These are phyloP conservation scores for Onychorhynchus coronatus DNA, from an alignment of 2,113 vertebrate species.

Conservation along the genomic window DNA sequence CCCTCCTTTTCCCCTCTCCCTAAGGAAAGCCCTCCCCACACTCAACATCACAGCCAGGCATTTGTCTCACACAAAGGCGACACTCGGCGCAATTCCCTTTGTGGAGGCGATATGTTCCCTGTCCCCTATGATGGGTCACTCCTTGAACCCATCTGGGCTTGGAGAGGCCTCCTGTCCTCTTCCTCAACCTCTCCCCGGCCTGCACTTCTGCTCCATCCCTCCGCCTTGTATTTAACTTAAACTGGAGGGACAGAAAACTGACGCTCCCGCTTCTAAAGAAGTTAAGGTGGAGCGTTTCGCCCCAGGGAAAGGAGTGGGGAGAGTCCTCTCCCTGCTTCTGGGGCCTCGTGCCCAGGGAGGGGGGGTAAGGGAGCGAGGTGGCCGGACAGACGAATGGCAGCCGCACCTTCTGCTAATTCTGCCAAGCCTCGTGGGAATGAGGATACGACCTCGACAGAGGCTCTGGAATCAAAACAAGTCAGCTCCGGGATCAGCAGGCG, in stretches of 20 bases:
- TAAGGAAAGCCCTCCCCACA: not conserved
- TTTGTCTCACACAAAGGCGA: conserved; percentile 52
- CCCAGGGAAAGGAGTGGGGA: not conserved
- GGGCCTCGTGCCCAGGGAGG: not conserved
- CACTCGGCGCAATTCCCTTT: not conserved
- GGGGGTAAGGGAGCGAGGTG: not conserved
- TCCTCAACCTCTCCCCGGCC: not conserved
- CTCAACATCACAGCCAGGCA: not conserved
- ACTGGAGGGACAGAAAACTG: not conserved
- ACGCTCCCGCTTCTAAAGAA: not conserved
- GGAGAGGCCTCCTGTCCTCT: not conserved
- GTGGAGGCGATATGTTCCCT: not conserved
- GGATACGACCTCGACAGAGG: not conserved
- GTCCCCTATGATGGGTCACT: not conserved
- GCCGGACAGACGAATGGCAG: not conserved
- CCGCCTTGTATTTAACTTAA: not conserved
- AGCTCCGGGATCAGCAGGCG: not conserved
- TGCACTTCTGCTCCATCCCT: not conserved
- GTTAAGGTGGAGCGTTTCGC: not conserved
- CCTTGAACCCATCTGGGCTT: not conserved
- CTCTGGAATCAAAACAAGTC: not conserved
- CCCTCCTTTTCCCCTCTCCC: not conserved
- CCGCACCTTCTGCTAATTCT: not conserved
- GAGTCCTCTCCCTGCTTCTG: not conserved
- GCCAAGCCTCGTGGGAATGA: not conserved